These are phyloP conservation scores for Tenualosa ilisha DNA, from an alignment of 2,797 vertebrate species.

Conservation along the genomic window DNA sequence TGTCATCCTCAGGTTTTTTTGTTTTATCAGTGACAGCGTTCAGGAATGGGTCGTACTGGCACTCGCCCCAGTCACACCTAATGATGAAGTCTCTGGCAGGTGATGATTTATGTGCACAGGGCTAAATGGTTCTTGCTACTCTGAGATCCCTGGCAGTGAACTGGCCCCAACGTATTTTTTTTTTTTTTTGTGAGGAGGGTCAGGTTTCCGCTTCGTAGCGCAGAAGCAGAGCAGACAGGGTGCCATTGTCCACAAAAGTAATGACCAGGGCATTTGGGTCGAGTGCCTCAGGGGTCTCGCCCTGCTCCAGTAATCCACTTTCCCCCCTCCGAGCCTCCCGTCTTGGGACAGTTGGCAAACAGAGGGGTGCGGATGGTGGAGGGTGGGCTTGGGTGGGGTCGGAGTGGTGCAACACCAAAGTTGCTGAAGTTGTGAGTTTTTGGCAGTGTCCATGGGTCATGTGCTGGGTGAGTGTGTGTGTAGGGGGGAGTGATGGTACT, in stretches of 20 bases:
- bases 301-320: slow-evolving; percentile 50
- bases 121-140: slow-evolving; percentile 2
- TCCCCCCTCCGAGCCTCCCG: background rate
- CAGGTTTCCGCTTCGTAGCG: slow-evolving; percentile 33
- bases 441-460: slow-evolving; percentile 2
- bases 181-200: background rate
- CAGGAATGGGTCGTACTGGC: slow-evolving; percentile 1
- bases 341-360: background rate
- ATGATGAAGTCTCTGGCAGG: slow-evolving; percentile 5
- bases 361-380: background rate
- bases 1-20: background rate
- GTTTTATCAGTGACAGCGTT: background rate
- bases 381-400: slow-evolving; percentile 29
- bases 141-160: background rate
- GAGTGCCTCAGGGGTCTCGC: slow-evolving; percentile 33
- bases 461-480: background rate
- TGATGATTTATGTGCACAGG: background rate
- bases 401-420: slow-evolving; percentile 20
- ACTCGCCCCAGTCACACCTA: background rate
- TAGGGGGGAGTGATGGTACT: slow-evolving; percentile 38
- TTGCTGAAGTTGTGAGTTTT: slow-evolving; percentile 44
- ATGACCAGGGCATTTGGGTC: slow-evolving; percentile 44
- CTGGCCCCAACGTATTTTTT: background rate
- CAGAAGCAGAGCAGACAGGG: slow-evolving; percentile 26
- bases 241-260: slow-evolving; percentile 41